Conservation (phyloP, 2,113 vertebrate genomes). For the Vulpes lagopus region DNA sequence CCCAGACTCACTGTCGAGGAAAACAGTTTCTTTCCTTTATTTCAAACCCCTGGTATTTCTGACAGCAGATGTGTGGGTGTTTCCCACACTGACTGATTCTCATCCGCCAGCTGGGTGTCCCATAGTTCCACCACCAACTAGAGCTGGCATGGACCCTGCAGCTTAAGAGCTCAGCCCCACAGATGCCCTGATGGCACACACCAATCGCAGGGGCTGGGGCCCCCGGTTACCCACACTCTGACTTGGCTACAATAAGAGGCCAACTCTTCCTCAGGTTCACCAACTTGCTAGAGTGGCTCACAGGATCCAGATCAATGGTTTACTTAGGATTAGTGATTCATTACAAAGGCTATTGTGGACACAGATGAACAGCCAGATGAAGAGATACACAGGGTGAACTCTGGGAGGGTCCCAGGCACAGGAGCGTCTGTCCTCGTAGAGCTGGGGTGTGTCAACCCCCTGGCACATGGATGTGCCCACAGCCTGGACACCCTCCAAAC, state of each 20-base stretch:
- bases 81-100: rapidly evolving
- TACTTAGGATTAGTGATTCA: too few species aligned
- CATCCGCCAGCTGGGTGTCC: neutral
- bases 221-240: neutral
- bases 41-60: neutral
- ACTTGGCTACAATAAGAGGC: neutral
- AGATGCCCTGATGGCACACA: neutral
- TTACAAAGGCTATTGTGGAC: neutral
- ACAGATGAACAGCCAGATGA: neutral
- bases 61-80: neutral
- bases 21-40: neutral
- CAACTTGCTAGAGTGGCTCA: neutral
- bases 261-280: neutral
- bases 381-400: neutral
- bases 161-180: neutral
- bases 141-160: neutral
- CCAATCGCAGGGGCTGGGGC: neutral
- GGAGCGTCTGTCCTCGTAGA: neutral
- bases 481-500: neutral
- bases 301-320: neutral
- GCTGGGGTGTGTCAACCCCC: too few species aligned
- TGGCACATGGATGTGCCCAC: rapidly evolving
- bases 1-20: too few species aligned
- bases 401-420: neutral
- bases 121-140: neutral